These are phyloP conservation scores for Bergia puertoricense DNA, from an alignment of 92 coral and sea anemone genomes.

Conservation along the genomic window DNA sequence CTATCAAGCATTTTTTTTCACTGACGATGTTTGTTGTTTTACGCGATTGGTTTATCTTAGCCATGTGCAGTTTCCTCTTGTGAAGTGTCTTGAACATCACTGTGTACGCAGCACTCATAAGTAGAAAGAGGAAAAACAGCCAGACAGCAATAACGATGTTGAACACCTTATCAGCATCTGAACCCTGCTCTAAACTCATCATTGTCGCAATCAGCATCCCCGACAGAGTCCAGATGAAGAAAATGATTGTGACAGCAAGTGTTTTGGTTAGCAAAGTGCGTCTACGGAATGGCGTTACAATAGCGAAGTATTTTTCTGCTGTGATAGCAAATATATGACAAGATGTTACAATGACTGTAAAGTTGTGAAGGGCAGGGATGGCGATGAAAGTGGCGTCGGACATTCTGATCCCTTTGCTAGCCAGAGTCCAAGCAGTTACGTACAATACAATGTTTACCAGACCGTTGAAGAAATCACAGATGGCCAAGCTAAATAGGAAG, in stretches of 20 bases:
- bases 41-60: neutral
- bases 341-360: conserved; percentile 26
- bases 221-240: conserved; percentile 16
- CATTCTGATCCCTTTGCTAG: neutral
- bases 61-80: conserved; percentile 7
- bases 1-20: conserved; percentile 10
- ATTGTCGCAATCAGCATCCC: neutral
- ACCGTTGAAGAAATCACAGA: conserved; percentile 25
- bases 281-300: conserved; percentile 7
- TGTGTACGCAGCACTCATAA: conserved; percentile 10
- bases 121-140: neutral
- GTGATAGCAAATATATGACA: conserved; percentile 2
- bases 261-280: neutral
- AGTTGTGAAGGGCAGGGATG: conserved; percentile 11
- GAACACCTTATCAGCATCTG: neutral
- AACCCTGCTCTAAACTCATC: neutral
- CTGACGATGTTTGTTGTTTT: neutral
- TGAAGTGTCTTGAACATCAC: conserved; percentile 20
- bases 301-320: conserved; percentile 7
- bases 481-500: conserved; percentile 16
- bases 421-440: neutral
- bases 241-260: neutral
- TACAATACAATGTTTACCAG: neutral
- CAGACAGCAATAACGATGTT: neutral
- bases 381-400: neutral